These are phyloP conservation scores for Rapana venosa DNA, from an alignment of 2,888 invertebrate genomes.

Conservation along the genomic window DNA sequence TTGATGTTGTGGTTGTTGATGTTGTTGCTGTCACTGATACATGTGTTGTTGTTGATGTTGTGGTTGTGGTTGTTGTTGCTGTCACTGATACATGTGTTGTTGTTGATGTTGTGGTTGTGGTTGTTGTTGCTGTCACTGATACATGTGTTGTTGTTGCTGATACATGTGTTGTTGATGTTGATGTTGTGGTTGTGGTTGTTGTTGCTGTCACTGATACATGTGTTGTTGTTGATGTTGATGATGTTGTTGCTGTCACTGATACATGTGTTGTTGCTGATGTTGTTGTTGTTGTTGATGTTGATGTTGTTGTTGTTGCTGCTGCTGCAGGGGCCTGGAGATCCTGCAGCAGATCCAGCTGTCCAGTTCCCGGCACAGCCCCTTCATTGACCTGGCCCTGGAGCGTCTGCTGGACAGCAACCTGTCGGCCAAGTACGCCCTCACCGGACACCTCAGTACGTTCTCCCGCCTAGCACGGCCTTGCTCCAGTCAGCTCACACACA, in stretches of 20 bases:
- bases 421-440: constrained; percentile 78
- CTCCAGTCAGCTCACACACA: too few species aligned
- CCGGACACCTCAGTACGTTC: constrained; percentile 71
- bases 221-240: background rate
- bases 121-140: too few species aligned
- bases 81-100: too few species aligned
- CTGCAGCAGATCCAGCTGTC: constrained; percentile 76
- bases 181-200: too few species aligned
- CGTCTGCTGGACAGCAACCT: constrained; percentile 77
- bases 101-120: too few species aligned
- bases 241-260: background rate
- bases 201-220: background rate
- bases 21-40: too few species aligned
- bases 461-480: too few species aligned
- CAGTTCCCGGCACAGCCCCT: constrained; percentile 73
- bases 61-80: too few species aligned
- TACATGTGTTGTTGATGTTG: too few species aligned
- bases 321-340: constrained; percentile 74
- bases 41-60: too few species aligned
- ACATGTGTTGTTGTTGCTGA: too few species aligned
- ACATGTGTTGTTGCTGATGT: background rate
- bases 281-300: background rate
- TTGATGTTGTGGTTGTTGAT: too few species aligned
- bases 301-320: background rate
- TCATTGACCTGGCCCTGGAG: constrained; percentile 76